Conservation (phyloP, 2,888 invertebrate genomes). For the Biston betularia region DNA sequence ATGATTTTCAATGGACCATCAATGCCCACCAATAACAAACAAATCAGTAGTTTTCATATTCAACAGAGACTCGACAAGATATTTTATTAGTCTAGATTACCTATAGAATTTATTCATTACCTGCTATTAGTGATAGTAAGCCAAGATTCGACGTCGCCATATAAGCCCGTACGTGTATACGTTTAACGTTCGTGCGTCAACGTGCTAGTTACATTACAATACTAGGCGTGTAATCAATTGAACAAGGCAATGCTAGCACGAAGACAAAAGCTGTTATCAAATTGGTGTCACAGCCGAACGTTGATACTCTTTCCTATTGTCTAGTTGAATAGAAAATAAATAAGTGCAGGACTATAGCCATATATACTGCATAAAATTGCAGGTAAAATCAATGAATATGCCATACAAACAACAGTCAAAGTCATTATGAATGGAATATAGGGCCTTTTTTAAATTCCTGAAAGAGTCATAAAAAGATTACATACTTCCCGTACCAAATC, state of each 20-base stretch:
- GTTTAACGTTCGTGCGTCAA: constrained; percentile 25
- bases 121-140: background rate
- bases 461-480: no score
- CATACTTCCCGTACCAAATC: no score
- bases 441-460: no score
- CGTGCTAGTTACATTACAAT: background rate
- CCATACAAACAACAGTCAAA: no score
- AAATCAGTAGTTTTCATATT: background rate
- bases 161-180: constrained; percentile 5
- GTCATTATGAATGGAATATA: no score
- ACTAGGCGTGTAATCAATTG: constrained; percentile 13
- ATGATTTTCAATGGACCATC: constrained; percentile 9
- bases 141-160: constrained; percentile 8
- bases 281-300: background rate
- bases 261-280: constrained; percentile 2
- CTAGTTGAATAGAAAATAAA: background rate
- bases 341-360: background rate
- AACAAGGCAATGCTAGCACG: constrained; percentile 1
- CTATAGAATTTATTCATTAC: constrained; percentile 1
- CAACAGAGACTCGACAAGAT: background rate
- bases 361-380: no score
- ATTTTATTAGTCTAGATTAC: constrained; percentile 1
- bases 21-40: background rate
- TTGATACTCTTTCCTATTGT: background rate
- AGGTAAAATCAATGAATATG: no score